phyloP scores from a whole-genome alignment of 2,113 vertebrate genomes.

The Ovibos moschatus region DNA sequence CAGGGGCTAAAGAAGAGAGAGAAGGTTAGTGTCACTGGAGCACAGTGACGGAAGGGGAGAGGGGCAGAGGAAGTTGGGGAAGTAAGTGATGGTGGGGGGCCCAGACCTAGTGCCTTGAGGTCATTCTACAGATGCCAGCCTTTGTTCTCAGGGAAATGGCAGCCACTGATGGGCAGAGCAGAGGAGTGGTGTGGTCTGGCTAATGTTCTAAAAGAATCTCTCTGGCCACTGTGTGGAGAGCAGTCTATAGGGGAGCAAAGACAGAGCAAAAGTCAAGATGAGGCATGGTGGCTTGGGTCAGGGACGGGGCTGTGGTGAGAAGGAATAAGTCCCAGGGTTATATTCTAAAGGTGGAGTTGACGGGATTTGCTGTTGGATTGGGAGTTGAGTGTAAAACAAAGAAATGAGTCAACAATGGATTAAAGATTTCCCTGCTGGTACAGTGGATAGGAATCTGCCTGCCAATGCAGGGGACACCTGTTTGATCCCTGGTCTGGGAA shows the following conservation, averaged over 20 bases:
- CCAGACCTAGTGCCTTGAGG: background rate
- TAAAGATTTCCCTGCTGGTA: background rate
- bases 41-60: background rate
- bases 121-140: background rate
- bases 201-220: background rate
- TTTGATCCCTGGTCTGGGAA: background rate
- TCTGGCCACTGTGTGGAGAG: background rate
- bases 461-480: accelerated
- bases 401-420: background rate
- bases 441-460: background rate
- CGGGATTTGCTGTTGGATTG: background rate
- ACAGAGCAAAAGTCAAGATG: background rate
- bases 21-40: background rate
- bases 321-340: background rate
- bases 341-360: background rate
- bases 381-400: background rate
- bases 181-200: background rate
- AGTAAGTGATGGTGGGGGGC: background rate
- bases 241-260: background rate
- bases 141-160: background rate
- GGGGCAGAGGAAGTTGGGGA: background rate
- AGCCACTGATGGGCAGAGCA: background rate
- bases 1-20: background rate
- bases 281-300: background rate
- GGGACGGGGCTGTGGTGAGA: background rate